Percentiles rank a stretch among this genome's conserved stretches.
Evolutionary conservation across 2,888 invertebrate genomes (phyloP).

Genomic region (Polyommatus iphigenia): DNA sequence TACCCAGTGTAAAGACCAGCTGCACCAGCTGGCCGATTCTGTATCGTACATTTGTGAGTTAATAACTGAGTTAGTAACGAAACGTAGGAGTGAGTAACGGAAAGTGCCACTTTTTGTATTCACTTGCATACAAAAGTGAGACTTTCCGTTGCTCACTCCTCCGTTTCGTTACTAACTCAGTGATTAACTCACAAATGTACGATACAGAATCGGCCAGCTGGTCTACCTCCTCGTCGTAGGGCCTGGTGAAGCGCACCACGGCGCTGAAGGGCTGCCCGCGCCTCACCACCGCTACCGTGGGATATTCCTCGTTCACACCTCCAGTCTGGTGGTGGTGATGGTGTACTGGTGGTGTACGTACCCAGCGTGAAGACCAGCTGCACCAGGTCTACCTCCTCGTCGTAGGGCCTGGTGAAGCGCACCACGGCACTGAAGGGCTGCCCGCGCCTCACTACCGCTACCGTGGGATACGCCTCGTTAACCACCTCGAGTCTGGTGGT

Average conservation of each 20-base stretch:
- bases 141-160: too few species aligned
- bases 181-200: too few species aligned
- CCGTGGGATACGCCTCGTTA: constrained; percentile 81
- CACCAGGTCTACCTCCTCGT: constrained; percentile 82
- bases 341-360: constrained; percentile 65
- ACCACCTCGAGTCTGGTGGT: constrained; percentile 81
- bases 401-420: constrained; percentile 82
- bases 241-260: constrained; percentile 82
- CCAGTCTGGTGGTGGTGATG: constrained; percentile 72
- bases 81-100: too few species aligned
- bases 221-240: constrained; percentile 82
- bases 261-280: constrained; percentile 87
- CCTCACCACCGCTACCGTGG: constrained; percentile 83
- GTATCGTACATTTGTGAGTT: too few species aligned
- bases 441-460: constrained; percentile 85
- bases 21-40: too few species aligned
- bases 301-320: constrained; percentile 81
- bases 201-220: too few species aligned
- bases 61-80: too few species aligned
- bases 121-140: too few species aligned
- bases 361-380: constrained; percentile 85
- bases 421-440: constrained; percentile 85
- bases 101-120: too few species aligned
- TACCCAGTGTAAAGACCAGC: constrained; percentile 81
- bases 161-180: too few species aligned